A percentile compares a stretch with the other conserved stretches of the same genome.
phyloP scores from a whole-genome alignment of 2,113 vertebrate species.

The Channa argus region DNA sequence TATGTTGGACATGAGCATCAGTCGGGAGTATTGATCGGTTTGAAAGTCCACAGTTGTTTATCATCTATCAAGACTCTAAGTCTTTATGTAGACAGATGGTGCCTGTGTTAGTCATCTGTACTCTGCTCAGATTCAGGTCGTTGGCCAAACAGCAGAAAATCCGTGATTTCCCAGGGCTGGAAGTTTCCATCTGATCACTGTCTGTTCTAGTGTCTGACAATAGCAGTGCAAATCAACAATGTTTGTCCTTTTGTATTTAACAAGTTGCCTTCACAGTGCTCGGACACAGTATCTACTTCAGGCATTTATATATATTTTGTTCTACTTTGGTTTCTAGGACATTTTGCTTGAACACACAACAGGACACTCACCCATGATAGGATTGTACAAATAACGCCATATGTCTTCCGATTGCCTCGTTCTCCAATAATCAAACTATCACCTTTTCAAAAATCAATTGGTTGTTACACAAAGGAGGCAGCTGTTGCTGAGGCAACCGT shows the following conservation, averaged over 20 bases:
- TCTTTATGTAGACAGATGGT: conserved; percentile 1
- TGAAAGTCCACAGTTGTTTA: conserved; percentile 34
- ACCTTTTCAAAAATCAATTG: neutral
- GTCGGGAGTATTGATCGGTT: conserved; percentile 32
- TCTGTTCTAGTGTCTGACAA: conserved; percentile 8
- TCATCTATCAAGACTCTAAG: conserved; percentile 23
- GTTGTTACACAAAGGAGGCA: neutral
- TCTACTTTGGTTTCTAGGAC: no score
- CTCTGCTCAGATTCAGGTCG: conserved; percentile 37
- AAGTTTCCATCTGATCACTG: neutral
- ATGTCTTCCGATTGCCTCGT: neutral
- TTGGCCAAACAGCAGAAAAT: conserved; percentile 25
- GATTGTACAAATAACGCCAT: conserved; percentile 16
- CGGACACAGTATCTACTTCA: no score
- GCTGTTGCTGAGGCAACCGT: neutral
- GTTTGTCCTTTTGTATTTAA: neutral
- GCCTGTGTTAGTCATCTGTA: conserved; percentile 30
- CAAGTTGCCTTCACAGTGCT: neutral
- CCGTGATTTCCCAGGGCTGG: conserved; percentile 27
- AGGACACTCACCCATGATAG: neutral
- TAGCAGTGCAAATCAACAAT: neutral
- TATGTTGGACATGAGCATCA: neutral
- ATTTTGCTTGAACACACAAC: no score
- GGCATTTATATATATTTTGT: no score
- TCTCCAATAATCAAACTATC: neutral